These are phyloP conservation scores for Rotaria macrura DNA, from an alignment of 2,888 invertebrate species.

Conservation along the genomic window DNA sequence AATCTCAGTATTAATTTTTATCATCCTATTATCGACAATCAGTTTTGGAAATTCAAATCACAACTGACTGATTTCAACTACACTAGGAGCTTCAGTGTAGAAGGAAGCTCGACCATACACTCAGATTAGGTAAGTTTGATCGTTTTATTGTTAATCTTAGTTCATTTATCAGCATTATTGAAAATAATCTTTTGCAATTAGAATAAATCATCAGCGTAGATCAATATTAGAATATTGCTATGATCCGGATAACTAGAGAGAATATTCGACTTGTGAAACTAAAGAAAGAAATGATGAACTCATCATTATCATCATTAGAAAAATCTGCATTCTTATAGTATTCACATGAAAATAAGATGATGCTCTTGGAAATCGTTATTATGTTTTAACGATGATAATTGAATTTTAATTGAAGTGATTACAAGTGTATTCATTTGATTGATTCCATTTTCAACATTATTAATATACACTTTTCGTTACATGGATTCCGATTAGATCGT, in stretches of 20 bases:
- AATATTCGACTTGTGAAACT: background rate
- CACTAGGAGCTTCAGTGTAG: background rate
- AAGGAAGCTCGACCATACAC: background rate
- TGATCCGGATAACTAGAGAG: background rate
- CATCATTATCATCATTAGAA: background rate
- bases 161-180: background rate
- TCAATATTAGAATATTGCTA: background rate
- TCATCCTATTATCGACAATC: background rate
- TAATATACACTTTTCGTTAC: background rate
- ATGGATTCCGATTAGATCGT: background rate
- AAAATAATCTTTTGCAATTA: background rate
- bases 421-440: background rate
- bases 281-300: background rate
- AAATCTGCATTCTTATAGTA: too few relatives aligned
- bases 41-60: background rate
- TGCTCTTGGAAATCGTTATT: background rate
- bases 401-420: background rate
- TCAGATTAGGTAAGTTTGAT: background rate
- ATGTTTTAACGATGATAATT: background rate
- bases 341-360: background rate
- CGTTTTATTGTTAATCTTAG: background rate
- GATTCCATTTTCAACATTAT: background rate
- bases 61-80: background rate
- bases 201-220: background rate
- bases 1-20: background rate